Evolutionary conservation across 2,888 invertebrate species (phyloP), one percentile per base, ranked within the genome.

Genomic region (Psylliodes chrysocephalus): DNA sequence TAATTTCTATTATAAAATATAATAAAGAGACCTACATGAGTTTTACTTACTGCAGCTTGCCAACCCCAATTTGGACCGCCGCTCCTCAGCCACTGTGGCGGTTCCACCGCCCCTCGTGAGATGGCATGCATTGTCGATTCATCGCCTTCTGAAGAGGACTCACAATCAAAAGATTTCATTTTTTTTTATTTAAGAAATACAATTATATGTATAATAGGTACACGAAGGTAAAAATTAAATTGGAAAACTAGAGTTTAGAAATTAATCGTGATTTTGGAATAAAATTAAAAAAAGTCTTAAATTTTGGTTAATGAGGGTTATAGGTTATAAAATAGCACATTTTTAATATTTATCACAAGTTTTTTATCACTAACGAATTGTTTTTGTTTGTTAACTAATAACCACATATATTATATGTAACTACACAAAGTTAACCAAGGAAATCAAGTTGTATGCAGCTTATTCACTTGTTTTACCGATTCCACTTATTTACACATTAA

Each of bases 161-260:
- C 83, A 57, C 82, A 83, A 68, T 83, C 83, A 71, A 82, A 81
- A 19, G 82, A 81, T 72, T 83, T 83, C 82, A 83, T 83, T 73
- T n/a, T n/a, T n/a, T n/a, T n/a, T n/a, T n/a, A n/a, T n/a, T n/a
- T n/a, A n/a, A n/a, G n/a, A n/a, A n/a, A n/a, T n/a, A n/a, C n/a
- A n/a, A n/a, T n/a, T n/a, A n/a, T n/a, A n/a, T n/a, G n/a, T n/a
- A n/a, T n/a, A n/a, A n/a, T n/a, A n/a, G n/a, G n/a, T n/a, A n/a
- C n/a, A n/a, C n/a, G n/a, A n/a, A n/a, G n/a, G n/a, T n/a, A n/a
- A n/a, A n/a, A n/a, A n/a, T n/a, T n/a, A n/a, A n/a, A n/a, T n/a
- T n/a, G n/a, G n/a, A n/a, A n/a, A n/a, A n/a, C n/a, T n/a, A n/a
- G n/a, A n/a, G n/a, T n/a, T n/a, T n/a, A n/a, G n/a, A n/a, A n/a